Evolutionary conservation across 2,888 invertebrate genomes (phyloP).

Genomic region (Chouioia cunea): DNA sequence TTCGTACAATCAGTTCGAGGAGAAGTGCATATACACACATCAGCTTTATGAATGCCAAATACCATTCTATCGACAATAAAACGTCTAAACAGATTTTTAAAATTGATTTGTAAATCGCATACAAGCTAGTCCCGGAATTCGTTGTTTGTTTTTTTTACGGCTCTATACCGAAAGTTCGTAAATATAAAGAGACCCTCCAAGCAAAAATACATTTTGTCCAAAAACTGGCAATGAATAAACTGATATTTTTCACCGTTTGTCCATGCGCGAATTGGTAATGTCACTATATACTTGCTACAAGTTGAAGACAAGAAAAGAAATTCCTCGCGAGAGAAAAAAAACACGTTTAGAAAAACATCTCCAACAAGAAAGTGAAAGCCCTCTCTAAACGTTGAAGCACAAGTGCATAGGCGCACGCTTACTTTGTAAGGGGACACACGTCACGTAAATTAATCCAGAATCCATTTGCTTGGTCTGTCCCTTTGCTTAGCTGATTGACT

Average conservation of each 20-base stretch:
- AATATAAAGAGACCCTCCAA: too few relatives aligned
- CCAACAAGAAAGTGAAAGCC: slow-evolving; percentile 6
- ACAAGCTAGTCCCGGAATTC: too few relatives aligned
- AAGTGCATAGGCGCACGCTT: slow-evolving; percentile 23
- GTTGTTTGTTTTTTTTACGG: too few relatives aligned
- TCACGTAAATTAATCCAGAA: slow-evolving; percentile 42
- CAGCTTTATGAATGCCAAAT: neutral
- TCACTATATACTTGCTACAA: too few relatives aligned
- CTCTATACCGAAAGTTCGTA: too few relatives aligned
- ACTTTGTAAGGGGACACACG: slow-evolving; percentile 37
- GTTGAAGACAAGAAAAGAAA: neutral
- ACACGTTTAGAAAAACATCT: neutral
- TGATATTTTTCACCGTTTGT: too few relatives aligned
- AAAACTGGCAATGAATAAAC: too few relatives aligned
- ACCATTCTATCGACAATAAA: slow-evolving; percentile 1
- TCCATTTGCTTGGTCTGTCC: slow-evolving; percentile 8
- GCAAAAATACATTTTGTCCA: too few relatives aligned
- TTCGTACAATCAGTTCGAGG: neutral
- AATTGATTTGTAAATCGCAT: too few relatives aligned
- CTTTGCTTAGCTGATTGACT: slow-evolving; percentile 5
- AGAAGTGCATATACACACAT: neutral
- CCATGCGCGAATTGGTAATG: too few relatives aligned
- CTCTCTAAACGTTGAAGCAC: slow-evolving; percentile 21
- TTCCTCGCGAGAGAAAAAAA: neutral
- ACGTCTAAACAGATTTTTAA: too few relatives aligned